Percentiles rank a stretch among this genome's conserved stretches.
These are phyloP conservation scores for Drosophila robusta DNA, from an alignment of 2,888 invertebrate species.

Conservation along the genomic window DNA sequence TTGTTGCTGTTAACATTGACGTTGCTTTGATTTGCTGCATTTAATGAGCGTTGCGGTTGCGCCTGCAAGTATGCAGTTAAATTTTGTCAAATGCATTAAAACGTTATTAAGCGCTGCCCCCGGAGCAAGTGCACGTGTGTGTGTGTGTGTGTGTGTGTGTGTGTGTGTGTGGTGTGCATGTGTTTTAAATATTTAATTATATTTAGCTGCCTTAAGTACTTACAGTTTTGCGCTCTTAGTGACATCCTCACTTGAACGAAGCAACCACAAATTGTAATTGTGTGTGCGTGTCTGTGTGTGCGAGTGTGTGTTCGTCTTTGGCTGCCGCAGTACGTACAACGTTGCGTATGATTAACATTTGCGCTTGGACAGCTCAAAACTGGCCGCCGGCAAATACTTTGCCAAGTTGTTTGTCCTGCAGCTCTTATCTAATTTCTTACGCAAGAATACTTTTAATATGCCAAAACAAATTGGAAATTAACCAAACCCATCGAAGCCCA, in stretches of 20 bases:
- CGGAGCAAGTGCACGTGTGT: slow-evolving; percentile 1
- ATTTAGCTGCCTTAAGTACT: slow-evolving; percentile 80
- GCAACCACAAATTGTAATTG: slow-evolving; percentile 19
- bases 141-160: slow-evolving; percentile 14
- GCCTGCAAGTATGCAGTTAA: slow-evolving; percentile 73
- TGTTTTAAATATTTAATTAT: slow-evolving; percentile 78
- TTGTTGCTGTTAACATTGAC: slow-evolving; percentile 33
- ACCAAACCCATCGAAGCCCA: slow-evolving; percentile 12
- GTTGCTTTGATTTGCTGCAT: slow-evolving; percentile 67
- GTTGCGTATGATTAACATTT: slow-evolving; percentile 65
- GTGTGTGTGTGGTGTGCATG: slow-evolving; percentile 43
- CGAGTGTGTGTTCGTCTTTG: slow-evolving; percentile 14
- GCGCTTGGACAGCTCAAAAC: slow-evolving; percentile 39
- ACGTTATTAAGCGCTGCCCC: slow-evolving; percentile 68
- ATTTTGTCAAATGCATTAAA: slow-evolving; percentile 77
- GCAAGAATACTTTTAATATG: slow-evolving; percentile 58
- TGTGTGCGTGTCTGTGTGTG: slow-evolving; percentile 8
- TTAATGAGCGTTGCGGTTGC: slow-evolving; percentile 73
- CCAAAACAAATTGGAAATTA: slow-evolving; percentile 58
- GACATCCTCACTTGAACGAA: slow-evolving; percentile 32
- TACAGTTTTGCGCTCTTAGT: slow-evolving; percentile 78
- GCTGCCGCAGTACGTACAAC: slow-evolving; percentile 36
- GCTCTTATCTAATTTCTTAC: slow-evolving; percentile 50
- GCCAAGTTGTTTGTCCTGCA: slow-evolving; percentile 5
- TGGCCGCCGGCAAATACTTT: slow-evolving; percentile 45